These are phyloP conservation scores for Halcyon senegalensis DNA, from an alignment of 2,113 vertebrate genomes.

Conservation along the genomic window DNA sequence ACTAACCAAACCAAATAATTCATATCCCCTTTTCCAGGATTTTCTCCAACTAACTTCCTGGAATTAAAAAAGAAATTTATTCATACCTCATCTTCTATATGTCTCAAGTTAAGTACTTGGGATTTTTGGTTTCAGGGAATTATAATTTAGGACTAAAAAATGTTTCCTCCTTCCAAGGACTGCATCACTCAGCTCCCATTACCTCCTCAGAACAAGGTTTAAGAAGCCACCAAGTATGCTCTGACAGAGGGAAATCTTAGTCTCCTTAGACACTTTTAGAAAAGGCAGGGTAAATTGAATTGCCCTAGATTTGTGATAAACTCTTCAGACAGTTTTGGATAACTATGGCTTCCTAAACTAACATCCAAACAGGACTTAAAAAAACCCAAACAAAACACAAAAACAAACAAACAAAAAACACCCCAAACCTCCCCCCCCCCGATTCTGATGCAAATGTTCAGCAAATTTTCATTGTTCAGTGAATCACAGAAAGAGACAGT, in stretches of 20 bases:
- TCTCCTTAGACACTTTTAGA: neutral
- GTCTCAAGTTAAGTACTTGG: neutral
- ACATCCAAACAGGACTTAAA: neutral
- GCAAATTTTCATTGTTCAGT: neutral
- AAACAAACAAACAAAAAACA: neutral
- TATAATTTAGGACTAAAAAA: neutral
- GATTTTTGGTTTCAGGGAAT: neutral
- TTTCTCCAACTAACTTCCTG: neutral
- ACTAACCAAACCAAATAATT: neutral
- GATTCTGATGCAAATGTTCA: neutral
- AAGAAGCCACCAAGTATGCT: neutral
- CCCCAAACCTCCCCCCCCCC: neutral
- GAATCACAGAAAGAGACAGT: neutral
- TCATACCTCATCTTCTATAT: neutral
- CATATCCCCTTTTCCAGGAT: neutral
- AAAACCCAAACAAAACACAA: too few relatives aligned
- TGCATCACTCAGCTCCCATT: neutral
- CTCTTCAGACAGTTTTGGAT: neutral
- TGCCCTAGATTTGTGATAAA: neutral
- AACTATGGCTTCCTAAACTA: neutral
- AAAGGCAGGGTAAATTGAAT: neutral
- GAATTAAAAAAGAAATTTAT: neutral
- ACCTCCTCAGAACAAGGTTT: neutral
- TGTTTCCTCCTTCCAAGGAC: neutral
- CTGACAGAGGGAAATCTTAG: neutral